Evolutionary conservation across 2,797 vertebrate species (phyloP).

Genomic region (Synaphobranchus kaupii): DNA sequence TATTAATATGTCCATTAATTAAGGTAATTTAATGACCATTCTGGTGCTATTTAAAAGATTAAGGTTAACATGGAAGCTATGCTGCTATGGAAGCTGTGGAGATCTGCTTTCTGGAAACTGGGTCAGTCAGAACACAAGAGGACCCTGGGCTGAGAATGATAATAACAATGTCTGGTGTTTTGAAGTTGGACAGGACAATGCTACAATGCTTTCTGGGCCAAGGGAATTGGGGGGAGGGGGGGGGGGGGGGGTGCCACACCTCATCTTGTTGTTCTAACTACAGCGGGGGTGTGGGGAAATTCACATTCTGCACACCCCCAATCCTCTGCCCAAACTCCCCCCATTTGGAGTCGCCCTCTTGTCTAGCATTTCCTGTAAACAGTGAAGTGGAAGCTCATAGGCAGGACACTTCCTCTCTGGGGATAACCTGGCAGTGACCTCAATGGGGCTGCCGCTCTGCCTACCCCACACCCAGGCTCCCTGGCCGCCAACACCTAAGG

Average conservation of each 20-base stretch:
- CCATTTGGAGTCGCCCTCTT: slow-evolving; percentile 44
- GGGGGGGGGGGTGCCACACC: slow-evolving; percentile 58
- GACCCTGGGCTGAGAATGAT: slow-evolving; percentile 42
- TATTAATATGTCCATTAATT: neutral
- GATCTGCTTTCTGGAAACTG: neutral
- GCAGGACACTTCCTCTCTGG: slow-evolving; percentile 68
- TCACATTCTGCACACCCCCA: slow-evolving; percentile 51
- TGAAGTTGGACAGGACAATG: slow-evolving; percentile 54
- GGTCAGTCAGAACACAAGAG: slow-evolving; percentile 30
- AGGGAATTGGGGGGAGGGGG: neutral
- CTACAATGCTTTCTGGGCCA: slow-evolving; percentile 22
- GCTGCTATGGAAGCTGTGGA: neutral
- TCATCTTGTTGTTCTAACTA: slow-evolving; percentile 63
- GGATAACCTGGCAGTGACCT: slow-evolving; percentile 68
- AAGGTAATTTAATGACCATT: neutral
- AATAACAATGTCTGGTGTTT: slow-evolving; percentile 56
- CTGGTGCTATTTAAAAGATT: neutral
- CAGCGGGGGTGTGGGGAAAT: slow-evolving; percentile 61
- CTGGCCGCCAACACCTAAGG: slow-evolving; percentile 56
- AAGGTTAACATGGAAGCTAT: neutral
- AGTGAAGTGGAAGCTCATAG: slow-evolving; percentile 44
- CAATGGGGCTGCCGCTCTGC: slow-evolving; percentile 52
- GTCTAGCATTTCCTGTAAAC: slow-evolving; percentile 80
- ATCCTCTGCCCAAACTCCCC: slow-evolving; percentile 49
- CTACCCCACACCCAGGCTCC: slow-evolving; percentile 60